Conservation (phyloP, 2,888 invertebrate species). For the Lochmaea capreae region DNA sequence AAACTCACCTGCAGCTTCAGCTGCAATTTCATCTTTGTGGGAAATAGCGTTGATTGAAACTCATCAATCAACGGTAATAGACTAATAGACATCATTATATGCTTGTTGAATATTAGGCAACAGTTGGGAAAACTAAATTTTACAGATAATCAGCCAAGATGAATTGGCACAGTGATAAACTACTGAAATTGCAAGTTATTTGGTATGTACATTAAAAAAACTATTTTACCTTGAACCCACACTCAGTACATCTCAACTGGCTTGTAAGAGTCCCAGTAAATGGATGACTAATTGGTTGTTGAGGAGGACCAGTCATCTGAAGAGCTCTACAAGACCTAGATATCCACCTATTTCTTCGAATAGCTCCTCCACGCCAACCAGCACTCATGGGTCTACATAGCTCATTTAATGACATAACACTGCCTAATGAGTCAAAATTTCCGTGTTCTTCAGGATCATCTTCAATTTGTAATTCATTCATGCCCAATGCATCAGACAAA, state of each 20-base stretch:
- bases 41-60: no score
- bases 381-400: slow-evolving; percentile 62
- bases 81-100: no score
- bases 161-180: no score
- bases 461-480: slow-evolving; percentile 64
- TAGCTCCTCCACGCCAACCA: slow-evolving; percentile 59
- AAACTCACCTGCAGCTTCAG: no score
- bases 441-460: slow-evolving; percentile 50
- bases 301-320: slow-evolving; percentile 67
- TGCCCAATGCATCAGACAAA: slow-evolving; percentile 79
- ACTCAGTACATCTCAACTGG: slow-evolving; percentile 80
- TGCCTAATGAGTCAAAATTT: slow-evolving; percentile 57
- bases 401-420: slow-evolving; percentile 64
- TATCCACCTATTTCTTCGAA: slow-evolving; percentile 62
- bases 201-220: slow-evolving; percentile 1
- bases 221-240: slow-evolving; percentile 74
- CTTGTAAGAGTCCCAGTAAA: slow-evolving; percentile 82
- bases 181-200: neutral
- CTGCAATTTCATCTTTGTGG: no score
- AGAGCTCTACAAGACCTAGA: slow-evolving; percentile 68
- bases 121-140: no score
- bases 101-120: no score
- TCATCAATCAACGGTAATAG: no score
- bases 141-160: no score
- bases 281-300: slow-evolving; percentile 71